phyloP scores from a whole-genome alignment of 2,888 invertebrate species.

The Eueremaeus valkanovi region DNA sequence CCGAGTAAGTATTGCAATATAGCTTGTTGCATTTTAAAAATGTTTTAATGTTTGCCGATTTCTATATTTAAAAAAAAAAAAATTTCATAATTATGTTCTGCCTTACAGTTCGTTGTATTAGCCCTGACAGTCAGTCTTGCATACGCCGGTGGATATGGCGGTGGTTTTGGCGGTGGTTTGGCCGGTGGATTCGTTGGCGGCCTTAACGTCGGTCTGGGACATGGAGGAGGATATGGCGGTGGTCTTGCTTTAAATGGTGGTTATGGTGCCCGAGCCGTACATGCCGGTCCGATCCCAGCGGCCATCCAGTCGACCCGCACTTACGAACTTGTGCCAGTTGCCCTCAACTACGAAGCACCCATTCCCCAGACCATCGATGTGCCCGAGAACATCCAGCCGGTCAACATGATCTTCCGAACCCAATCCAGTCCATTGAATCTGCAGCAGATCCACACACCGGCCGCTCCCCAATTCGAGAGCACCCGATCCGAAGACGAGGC shows the following conservation, averaged over 20 bases:
- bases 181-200: neutral
- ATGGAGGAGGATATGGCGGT: neutral
- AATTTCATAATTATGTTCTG: neutral
- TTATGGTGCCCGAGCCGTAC: neutral
- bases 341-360: neutral
- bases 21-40: neutral
- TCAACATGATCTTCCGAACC: slow-evolving; percentile 20
- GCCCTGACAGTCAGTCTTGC: neutral
- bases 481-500: slow-evolving; percentile 13
- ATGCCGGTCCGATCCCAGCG: neutral
- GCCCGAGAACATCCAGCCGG: neutral
- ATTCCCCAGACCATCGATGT: slow-evolving; percentile 13
- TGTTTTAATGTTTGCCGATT: neutral
- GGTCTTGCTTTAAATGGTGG: neutral
- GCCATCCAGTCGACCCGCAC: slow-evolving; percentile 14
- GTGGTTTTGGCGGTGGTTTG: neutral
- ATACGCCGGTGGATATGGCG: neutral
- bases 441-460: slow-evolving; percentile 20
- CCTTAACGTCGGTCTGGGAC: neutral
- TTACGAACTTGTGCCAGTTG: neutral
- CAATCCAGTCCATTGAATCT: neutral
- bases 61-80: too few species aligned
- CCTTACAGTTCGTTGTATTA: neutral
- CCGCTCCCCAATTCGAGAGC: slow-evolving; percentile 18
- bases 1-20: neutral